A percentile compares a stretch with the other conserved stretches of the same genome.
These are phyloP conservation scores for Zosterops japonicus DNA, from an alignment of 2,113 vertebrate species.

Conservation along the genomic window DNA sequence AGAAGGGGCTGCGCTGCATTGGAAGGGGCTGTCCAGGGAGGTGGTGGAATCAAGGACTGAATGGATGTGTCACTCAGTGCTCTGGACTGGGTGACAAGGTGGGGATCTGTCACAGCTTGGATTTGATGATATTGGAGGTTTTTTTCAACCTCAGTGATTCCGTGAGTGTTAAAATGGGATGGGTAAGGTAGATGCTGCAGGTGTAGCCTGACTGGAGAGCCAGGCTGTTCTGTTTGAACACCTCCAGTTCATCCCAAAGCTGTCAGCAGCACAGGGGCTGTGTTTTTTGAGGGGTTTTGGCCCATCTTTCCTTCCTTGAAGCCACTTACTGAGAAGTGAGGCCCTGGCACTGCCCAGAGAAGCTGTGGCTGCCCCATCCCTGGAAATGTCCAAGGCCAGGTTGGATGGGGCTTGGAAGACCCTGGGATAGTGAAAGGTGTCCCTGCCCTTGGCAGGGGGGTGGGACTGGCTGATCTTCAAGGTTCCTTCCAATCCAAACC, in stretches of 20 bases:
- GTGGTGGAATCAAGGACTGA: background rate
- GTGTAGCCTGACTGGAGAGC: background rate
- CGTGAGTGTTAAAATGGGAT: rapidly evolving
- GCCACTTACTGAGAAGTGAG: background rate
- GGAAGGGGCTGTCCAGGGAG: background rate
- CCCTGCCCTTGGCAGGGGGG: background rate
- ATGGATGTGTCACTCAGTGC: background rate
- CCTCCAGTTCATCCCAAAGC: background rate
- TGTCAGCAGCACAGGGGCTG: background rate
- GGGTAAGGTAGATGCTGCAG: background rate
- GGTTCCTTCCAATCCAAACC: background rate
- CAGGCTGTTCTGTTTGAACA: background rate
- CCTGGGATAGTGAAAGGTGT: background rate
- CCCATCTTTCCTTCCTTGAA: background rate
- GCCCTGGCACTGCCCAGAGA: background rate
- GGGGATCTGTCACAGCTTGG: too few species aligned
- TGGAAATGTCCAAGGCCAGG: background rate
- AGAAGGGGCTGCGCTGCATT: background rate
- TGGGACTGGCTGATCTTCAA: background rate
- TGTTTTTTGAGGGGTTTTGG: background rate
- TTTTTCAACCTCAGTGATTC: background rate
- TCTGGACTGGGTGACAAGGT: background rate
- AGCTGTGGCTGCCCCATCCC: background rate
- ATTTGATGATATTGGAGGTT: background rate
- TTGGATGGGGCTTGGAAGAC: background rate